Evolutionary conservation across 2,888 invertebrate species (phyloP).

Genomic region (Hoplodrina ambigua): DNA sequence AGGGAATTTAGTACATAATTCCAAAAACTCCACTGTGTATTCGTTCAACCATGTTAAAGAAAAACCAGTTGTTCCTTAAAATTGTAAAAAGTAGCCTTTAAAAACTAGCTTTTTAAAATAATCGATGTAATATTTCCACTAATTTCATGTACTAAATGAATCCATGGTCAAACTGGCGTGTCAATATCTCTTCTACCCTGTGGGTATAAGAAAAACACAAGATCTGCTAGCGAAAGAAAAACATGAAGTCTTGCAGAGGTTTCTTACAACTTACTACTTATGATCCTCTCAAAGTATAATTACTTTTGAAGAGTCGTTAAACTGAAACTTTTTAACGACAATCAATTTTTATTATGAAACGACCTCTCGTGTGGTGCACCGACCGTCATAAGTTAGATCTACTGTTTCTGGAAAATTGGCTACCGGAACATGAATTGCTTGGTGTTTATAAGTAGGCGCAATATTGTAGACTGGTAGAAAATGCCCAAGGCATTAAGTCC

Average conservation of each 20-base stretch:
- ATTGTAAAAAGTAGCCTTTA: no score
- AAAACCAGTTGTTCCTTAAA: no score
- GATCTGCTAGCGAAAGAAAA: slow-evolving; percentile 4
- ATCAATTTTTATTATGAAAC: slow-evolving; percentile 47
- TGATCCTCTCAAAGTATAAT: slow-evolving; percentile 36
- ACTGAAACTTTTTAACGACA: slow-evolving; percentile 50
- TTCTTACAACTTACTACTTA: slow-evolving; percentile 21
- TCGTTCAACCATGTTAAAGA: no score
- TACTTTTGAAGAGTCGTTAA: slow-evolving; percentile 44
- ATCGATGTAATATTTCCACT: no score
- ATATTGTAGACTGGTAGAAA: no score
- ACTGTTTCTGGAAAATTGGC: neutral
- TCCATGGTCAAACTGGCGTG: no score
- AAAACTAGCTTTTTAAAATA: no score
- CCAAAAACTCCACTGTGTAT: no score
- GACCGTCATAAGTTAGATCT: neutral
- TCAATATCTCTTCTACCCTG: neutral
- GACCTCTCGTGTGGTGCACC: slow-evolving; percentile 3
- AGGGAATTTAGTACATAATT: no score
- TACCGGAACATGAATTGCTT: neutral
- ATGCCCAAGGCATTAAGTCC: no score
- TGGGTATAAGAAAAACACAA: neutral
- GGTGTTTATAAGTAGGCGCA: neutral
- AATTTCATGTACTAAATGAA: no score
- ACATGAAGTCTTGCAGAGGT: slow-evolving; percentile 13